These are phyloP conservation scores for Mycetomoellerius zeteki DNA, from an alignment of 1,140 invertebrate genomes.

Conservation along the genomic window DNA sequence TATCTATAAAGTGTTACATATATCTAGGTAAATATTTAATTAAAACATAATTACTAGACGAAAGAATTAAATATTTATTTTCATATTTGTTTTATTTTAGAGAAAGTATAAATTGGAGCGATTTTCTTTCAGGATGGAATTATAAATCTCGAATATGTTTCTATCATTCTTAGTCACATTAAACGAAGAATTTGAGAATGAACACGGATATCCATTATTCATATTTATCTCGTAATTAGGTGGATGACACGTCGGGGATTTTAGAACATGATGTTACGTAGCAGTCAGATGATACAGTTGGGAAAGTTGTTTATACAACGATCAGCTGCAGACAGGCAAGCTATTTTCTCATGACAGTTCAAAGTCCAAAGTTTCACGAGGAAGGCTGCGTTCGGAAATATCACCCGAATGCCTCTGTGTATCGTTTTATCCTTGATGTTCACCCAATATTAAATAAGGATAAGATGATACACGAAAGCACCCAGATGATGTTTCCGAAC, in stretches of 20 bases:
- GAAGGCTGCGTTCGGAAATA: too few relatives aligned
- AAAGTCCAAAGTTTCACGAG: slow-evolving; percentile 38
- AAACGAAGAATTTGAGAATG: neutral
- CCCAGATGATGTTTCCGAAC: too few relatives aligned
- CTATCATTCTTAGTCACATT: neutral
- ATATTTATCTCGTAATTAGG: neutral
- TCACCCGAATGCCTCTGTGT: too few relatives aligned
- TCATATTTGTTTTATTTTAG: neutral
- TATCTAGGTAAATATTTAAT: neutral
- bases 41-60: neutral
- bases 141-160: neutral
- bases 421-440: too few relatives aligned
- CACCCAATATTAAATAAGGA: too few relatives aligned
- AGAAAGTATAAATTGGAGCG: neutral
- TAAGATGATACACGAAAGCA: too few relatives aligned
- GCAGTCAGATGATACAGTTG: slow-evolving; percentile 22
- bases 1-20: neutral
- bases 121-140: neutral
- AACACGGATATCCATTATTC: neutral
- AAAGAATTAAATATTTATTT: neutral
- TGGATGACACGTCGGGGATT: neutral
- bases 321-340: slow-evolving; percentile 27
- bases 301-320: slow-evolving; percentile 55
- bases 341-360: slow-evolving; percentile 33
- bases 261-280: neutral